Percentiles rank a stretch among this genome's conserved stretches.
phyloP scores from a whole-genome alignment of 2,113 vertebrate genomes.

The Melanerpes formicivorus region DNA sequence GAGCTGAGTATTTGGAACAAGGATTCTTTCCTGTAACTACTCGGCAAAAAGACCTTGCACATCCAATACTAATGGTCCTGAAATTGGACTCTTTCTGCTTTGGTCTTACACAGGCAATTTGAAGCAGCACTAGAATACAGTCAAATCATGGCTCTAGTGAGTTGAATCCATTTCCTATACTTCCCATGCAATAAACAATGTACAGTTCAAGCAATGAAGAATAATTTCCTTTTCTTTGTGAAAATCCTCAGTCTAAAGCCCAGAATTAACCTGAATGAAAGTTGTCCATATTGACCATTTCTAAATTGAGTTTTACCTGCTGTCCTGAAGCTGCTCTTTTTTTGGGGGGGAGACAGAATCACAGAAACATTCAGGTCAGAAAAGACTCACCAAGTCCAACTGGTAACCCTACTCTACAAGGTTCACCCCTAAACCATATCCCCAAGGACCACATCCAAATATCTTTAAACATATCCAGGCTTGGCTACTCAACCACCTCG shows the following conservation, averaged over 20 bases:
- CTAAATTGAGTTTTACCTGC: background rate
- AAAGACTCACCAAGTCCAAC: too few species aligned
- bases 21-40: background rate
- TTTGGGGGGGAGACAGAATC: background rate
- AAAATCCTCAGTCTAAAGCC: background rate
- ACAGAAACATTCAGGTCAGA: too few species aligned
- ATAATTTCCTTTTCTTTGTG: background rate
- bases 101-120: background rate
- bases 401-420: too few species aligned
- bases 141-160: background rate
- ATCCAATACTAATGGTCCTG: background rate
- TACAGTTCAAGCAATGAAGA: background rate
- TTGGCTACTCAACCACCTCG: too few species aligned
- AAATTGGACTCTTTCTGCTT: background rate
- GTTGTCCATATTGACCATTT: background rate
- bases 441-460: too few species aligned
- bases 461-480: too few species aligned
- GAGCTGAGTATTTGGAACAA: background rate
- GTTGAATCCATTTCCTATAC: background rate
- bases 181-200: background rate
- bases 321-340: background rate
- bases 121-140: background rate
- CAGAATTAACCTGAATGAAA: background rate
- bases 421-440: too few species aligned
- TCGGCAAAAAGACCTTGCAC: background rate